phyloP scores from a whole-genome alignment of 2,797 vertebrate genomes.

The Amphiprion clarkii region DNA sequence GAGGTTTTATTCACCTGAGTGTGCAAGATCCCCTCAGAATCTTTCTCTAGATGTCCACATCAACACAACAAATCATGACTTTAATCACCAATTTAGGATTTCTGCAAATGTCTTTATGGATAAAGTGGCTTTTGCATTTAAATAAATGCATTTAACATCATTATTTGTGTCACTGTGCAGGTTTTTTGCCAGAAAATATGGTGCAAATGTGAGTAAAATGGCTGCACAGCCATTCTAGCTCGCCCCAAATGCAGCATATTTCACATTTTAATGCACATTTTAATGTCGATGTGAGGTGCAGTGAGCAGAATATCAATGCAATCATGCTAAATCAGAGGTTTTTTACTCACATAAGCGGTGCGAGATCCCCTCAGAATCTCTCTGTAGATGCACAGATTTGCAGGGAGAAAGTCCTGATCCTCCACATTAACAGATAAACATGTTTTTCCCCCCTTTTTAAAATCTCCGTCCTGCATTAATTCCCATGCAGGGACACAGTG shows the following conservation, averaged over 20 bases:
- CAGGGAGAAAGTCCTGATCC: constrained; percentile 35
- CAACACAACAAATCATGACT: constrained; percentile 28
- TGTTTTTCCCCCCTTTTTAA: background rate
- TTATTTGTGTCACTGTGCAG: background rate
- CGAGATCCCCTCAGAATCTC: constrained; percentile 50
- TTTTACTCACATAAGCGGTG: constrained; percentile 74
- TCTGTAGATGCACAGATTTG: constrained; percentile 46
- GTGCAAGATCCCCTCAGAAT: constrained; percentile 45
- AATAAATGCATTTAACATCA: background rate
- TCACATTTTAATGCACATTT: constrained; percentile 6
- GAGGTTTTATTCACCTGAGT: constrained; percentile 74
- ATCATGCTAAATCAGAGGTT: constrained; percentile 7
- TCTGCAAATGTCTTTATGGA: too few relatives aligned
- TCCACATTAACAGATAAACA: constrained; percentile 51
- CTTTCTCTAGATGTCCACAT: constrained; percentile 45
- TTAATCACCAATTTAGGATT: too few relatives aligned
- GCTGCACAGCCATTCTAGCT: constrained; percentile 53
- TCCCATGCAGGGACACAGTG: constrained; percentile 64
- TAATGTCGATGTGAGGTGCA: constrained; percentile 10
- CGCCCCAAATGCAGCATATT: constrained; percentile 41
- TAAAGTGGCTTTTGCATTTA: too few relatives aligned
- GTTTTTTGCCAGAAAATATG: background rate
- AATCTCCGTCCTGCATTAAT: constrained; percentile 54
- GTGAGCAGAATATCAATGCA: constrained; percentile 17
- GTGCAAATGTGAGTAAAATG: constrained; percentile 45